Percentiles rank a stretch among this genome's conserved stretches.
Conservation (phyloP, 1,140 invertebrate species). For the Dinothrombium tinctorium region DNA sequence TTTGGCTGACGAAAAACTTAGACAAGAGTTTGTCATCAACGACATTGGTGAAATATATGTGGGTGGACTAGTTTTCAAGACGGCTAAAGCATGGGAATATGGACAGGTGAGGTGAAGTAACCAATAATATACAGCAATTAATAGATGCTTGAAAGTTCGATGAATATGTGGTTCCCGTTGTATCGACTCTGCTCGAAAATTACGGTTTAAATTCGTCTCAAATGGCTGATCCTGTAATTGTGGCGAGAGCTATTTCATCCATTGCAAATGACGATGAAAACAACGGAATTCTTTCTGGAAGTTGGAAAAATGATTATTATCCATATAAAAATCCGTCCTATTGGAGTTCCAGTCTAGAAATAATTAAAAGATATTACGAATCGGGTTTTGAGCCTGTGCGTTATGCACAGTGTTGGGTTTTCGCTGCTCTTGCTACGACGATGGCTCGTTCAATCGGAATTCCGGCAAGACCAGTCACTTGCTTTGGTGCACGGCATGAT, state of each 20-base stretch:
- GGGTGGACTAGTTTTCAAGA: slow-evolving; percentile 35
- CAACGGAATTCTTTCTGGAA: slow-evolving; percentile 23
- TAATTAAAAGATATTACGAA: slow-evolving; percentile 31
- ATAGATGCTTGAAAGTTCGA: not conserved
- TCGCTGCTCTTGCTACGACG: slow-evolving; percentile 39
- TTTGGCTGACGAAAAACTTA: slow-evolving; percentile 31
- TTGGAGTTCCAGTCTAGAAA: slow-evolving; percentile 38
- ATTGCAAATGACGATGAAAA: slow-evolving; percentile 8
- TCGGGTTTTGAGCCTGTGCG: slow-evolving; percentile 32
- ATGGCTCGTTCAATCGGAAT: slow-evolving; percentile 45
- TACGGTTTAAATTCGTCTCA: not conserved
- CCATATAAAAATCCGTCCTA: slow-evolving; percentile 37
- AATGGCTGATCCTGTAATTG: slow-evolving; percentile 40
- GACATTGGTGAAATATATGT: slow-evolving; percentile 51
- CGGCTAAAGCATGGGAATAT: slow-evolving; percentile 43
- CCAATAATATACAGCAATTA: too few species aligned
- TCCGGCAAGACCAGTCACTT: slow-evolving; percentile 38
- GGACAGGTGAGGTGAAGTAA: slow-evolving; percentile 30
- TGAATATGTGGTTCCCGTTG: not conserved
- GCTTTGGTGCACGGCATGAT: slow-evolving; percentile 47
- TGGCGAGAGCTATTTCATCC: slow-evolving; percentile 32
- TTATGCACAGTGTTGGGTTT: slow-evolving; percentile 55
- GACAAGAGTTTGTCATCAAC: slow-evolving; percentile 43
- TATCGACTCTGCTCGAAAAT: not conserved
- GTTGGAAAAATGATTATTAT: slow-evolving; percentile 43